Evolutionary conservation across 35 echinoderm and acorn worm species (phyloP), one percentile per base, ranked within the genome.

Genomic region (Patiria miniata): DNA sequence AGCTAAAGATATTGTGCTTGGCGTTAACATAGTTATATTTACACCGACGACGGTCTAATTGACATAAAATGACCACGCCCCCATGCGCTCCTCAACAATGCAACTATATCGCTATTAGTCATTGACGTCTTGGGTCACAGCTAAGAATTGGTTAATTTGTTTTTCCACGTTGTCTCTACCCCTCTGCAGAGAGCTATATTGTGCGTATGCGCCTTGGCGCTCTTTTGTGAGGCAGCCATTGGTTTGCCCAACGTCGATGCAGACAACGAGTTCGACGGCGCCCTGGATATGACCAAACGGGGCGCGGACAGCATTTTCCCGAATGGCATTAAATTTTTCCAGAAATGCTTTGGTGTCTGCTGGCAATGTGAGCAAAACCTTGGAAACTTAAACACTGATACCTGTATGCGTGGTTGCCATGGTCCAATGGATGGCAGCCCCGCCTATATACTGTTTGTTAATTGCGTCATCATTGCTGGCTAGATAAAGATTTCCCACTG

Each of bases 181-280:
- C 52, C 52, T 73, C 29, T 36, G 26, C 65, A 73, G 65, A 73
- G 29, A 73, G 23, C 65, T 0, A 30, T 73, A 32, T 28, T 73
- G 65, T 73, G 65, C 65, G 14, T 73, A 28, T 73, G 65, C 65
- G 65, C 65, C 65, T 32, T 73, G 26, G 65, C 65, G 2, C 65
- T 73, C 7, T 7, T 73, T 1, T 12, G 21, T n/a, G 65, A 73
- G 29, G 65, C 26, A 1, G 65, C 29, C 6, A 36, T 73, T 12
- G 65, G 21, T 14, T 10, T 34, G 34, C 65, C 65, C 29, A 26
- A 32, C 34, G 65, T 23, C 26, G 65, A 73, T 14, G 34, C 34
- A 34, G 65, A 26, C 65, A 23, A 30, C 65, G 5, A n/a, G 10
- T 32, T 73, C 26, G 22, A 30, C 5, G 65, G 0, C 34, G 21